Conservation (phyloP, 1,140 invertebrate genomes). For the Drosophila rhopaloa region DNA sequence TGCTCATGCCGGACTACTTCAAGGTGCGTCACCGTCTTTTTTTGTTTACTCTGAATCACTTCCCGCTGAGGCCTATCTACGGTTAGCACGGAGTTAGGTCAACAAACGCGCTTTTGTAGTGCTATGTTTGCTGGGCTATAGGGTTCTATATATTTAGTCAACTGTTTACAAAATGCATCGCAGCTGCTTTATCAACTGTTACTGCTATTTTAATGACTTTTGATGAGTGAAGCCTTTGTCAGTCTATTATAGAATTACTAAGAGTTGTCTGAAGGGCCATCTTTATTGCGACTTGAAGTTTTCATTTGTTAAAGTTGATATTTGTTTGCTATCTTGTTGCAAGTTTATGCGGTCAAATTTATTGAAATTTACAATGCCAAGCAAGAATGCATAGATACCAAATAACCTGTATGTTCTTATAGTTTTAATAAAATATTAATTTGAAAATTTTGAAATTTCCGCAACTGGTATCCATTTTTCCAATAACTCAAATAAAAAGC, state of each 20-base stretch:
- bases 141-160: background rate
- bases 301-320: background rate
- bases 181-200: background rate
- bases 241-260: background rate
- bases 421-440: too few species aligned
- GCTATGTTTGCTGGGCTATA: background rate
- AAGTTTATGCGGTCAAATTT: background rate
- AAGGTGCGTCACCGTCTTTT: constrained; percentile 87
- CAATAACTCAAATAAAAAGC: too few species aligned
- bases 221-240: background rate
- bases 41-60: constrained; percentile 48
- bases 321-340: constrained; percentile 18
- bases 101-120: constrained; percentile 16
- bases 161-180: background rate
- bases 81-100: constrained; percentile 10
- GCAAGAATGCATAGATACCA: background rate
- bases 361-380: constrained; percentile 17
- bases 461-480: too few species aligned
- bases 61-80: constrained; percentile 28
- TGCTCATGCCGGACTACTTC: constrained; percentile 99
- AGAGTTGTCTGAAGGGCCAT: background rate
- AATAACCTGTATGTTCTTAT: too few species aligned
- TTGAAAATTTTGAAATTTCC: too few species aligned
- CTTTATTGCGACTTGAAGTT: background rate
- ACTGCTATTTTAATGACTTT: background rate